A percentile compares a stretch with the other conserved stretches of the same genome.
These are phyloP conservation scores for Timema podura DNA, from an alignment of 2,888 invertebrate genomes.

Conservation along the genomic window DNA sequence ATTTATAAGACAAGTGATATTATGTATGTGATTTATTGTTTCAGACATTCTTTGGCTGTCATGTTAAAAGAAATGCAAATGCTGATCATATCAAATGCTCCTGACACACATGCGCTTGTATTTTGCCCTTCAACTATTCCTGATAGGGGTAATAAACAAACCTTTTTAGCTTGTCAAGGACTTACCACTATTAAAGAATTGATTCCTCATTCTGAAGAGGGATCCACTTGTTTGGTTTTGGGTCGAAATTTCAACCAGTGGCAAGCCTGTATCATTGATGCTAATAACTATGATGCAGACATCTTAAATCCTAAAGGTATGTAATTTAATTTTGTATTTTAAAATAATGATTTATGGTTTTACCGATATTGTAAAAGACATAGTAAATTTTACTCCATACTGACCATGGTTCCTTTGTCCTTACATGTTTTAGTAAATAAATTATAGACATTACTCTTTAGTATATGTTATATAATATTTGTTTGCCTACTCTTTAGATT, in stretches of 20 bases:
- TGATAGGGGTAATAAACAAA: too few species aligned
- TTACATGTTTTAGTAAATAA: too few species aligned
- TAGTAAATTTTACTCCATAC: too few species aligned
- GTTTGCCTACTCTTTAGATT: too few species aligned
- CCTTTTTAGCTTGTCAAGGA: too few species aligned
- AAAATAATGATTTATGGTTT: too few species aligned
- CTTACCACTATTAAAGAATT: too few species aligned
- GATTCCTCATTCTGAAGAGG: constrained; percentile 1
- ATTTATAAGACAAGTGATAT: too few species aligned
- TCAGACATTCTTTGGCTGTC: constrained; percentile 44
- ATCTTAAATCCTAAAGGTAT: constrained; percentile 42
- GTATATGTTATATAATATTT: too few species aligned
- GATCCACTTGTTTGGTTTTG: constrained; percentile 51
- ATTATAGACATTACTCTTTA: too few species aligned
- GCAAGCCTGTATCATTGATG: constrained; percentile 49
- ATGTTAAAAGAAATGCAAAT: constrained; percentile 49
- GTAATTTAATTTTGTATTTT: constrained; percentile 18
- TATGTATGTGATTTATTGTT: constrained; percentile 28
- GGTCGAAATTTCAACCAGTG: constrained; percentile 61
- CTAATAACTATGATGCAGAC: constrained; percentile 37
- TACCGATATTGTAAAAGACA: too few species aligned
- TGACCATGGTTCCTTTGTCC: too few species aligned
- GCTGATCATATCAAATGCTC: constrained; percentile 43
- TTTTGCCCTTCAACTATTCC: constrained; percentile 7
- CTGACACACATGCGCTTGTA: constrained; percentile 24